Evolutionary conservation across 2,888 invertebrate genomes (phyloP).

Genomic region (Erebia epiphron): DNA sequence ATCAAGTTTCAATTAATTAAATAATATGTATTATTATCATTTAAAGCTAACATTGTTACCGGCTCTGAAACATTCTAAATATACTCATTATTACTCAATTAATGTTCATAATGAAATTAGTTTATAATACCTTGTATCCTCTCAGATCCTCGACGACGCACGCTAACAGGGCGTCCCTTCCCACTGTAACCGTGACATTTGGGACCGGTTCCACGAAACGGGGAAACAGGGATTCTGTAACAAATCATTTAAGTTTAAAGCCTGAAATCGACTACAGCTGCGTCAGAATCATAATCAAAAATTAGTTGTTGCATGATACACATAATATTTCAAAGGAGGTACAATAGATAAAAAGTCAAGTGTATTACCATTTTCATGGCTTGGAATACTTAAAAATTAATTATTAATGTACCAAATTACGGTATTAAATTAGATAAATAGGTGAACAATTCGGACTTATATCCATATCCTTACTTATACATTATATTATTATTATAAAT

Average conservation of each 20-base stretch:
- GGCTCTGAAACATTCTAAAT: conserved; percentile 5
- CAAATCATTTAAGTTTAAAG: conserved; percentile 33
- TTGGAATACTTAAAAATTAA: no score
- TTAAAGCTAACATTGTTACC: conserved; percentile 19
- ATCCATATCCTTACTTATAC: no score
- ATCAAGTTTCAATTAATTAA: not conserved
- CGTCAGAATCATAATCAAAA: no score
- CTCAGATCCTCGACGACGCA: conserved; percentile 95
- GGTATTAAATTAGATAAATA: no score
- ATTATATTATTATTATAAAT: no score
- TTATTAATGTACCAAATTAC: no score
- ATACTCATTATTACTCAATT: conserved; percentile 25
- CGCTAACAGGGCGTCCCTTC: conserved; percentile 92
- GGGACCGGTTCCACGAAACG: conserved; percentile 94
- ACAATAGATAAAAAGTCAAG: no score
- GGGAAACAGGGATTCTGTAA: conserved; percentile 84
- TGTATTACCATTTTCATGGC: no score
- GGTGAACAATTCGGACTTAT: no score
- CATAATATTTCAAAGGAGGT: no score
- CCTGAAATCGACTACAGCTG: no score
- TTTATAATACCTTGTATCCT: conserved; percentile 88
- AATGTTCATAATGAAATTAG: conserved; percentile 21
- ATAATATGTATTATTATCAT: not conserved
- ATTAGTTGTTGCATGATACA: no score
- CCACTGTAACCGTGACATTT: conserved; percentile 94